These are phyloP conservation scores for Puffinus mauretanicus DNA, from an alignment of 2,113 vertebrate species.

Conservation along the genomic window DNA sequence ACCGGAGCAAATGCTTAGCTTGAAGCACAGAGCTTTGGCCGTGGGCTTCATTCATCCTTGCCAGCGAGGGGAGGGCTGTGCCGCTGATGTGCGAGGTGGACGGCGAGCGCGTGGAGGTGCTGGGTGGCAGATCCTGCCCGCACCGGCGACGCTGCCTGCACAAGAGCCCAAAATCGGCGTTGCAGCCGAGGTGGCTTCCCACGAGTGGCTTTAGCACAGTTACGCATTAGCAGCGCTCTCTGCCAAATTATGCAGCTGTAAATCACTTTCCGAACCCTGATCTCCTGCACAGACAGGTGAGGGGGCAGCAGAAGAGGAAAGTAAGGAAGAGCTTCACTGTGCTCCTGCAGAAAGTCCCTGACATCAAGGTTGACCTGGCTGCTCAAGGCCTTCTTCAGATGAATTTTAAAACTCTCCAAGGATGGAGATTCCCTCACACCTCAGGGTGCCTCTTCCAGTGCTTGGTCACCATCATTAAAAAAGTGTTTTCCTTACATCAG, in stretches of 20 bases:
- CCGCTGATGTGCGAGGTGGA: fast-evolving
- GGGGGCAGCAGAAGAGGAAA: not conserved
- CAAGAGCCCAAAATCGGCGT: not conserved
- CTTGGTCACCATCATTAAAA: not conserved
- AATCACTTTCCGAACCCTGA: not conserved
- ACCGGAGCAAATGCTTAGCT: not conserved
- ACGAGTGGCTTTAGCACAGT: not conserved
- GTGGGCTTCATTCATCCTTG: fast-evolving
- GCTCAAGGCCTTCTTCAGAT: not conserved
- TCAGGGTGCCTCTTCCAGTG: not conserved
- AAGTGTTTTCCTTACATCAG: not conserved
- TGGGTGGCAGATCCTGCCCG: not conserved
- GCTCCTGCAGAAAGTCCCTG: not conserved
- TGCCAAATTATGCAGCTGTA: not conserved
- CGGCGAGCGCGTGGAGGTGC: fast-evolving
- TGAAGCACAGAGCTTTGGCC: not conserved
- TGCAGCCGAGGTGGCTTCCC: not conserved
- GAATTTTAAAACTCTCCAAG: not conserved
- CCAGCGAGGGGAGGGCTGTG: not conserved
- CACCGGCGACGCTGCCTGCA: not conserved
- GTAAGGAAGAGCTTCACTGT: not conserved
- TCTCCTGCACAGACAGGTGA: not conserved
- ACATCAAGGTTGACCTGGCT: not conserved
- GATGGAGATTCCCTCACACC: not conserved
- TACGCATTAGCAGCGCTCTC: fast-evolving